phyloP scores from a whole-genome alignment of 2,797 vertebrate genomes.

The Chromis chromis region DNA sequence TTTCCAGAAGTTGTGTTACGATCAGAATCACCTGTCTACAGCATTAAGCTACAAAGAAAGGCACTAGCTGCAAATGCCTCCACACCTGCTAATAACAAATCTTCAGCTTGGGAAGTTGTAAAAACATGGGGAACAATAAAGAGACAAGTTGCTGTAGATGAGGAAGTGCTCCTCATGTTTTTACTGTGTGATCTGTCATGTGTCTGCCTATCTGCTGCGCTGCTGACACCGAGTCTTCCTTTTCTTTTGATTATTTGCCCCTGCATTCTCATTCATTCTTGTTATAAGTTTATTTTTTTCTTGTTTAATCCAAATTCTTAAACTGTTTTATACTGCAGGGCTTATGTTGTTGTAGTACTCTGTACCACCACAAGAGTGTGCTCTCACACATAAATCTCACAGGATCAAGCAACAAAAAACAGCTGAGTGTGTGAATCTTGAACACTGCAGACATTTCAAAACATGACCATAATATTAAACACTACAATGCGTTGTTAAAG shows the following conservation, averaged over 20 bases:
- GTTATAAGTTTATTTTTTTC: neutral
- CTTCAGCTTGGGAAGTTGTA: no score
- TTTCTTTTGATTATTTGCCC: no score
- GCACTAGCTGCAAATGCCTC: neutral
- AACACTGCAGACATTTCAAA: no score
- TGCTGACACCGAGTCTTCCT: neutral
- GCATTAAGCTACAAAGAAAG: no score
- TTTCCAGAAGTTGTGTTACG: neutral
- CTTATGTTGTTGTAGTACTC: constrained; percentile 27
- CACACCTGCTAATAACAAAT: neutral
- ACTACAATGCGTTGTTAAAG: no score
- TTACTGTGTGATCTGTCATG: neutral
- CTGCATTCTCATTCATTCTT: neutral
- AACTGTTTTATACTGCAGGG: neutral
- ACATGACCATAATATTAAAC: neutral
- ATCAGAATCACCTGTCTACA: neutral
- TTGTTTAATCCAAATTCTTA: neutral
- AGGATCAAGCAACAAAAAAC: neutral
- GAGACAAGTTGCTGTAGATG: neutral
- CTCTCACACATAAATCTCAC: neutral
- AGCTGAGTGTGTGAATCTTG: no score
- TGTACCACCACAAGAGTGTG: constrained; percentile 31
- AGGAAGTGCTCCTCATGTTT: neutral
- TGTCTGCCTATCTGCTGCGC: neutral
- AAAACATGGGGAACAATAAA: no score